Evolutionary conservation across 2,113 vertebrate species (phyloP), one percentile per base, ranked within the genome.

Genomic region (Cyprinodon brontotheroides): DNA sequence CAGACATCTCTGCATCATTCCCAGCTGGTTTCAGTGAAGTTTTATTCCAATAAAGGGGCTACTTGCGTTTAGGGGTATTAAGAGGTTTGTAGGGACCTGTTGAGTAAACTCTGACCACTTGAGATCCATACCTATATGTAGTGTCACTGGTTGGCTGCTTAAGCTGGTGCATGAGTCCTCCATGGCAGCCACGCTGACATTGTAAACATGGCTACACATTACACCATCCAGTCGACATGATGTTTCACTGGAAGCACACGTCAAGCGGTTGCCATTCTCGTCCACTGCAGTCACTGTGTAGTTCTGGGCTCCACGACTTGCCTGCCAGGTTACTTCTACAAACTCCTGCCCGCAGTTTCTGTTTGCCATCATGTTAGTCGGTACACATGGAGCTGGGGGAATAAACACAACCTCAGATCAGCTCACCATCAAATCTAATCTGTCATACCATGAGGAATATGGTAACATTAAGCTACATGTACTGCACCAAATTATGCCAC

Each of bases 371-470:
- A 95, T 74, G 0, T 92, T 74, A 11, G 83, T 88, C 11, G 94
- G 93, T 2, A 83, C 78, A 60, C 94, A 95, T 2, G 94, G 94
- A 6, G 75, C 94, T 95, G 80, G 8, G 0, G 72, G 62, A 61
- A 36, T n/a, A 41, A 3, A n/a, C 74, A 74, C 72, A 75, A 57
- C 5, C 11, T 68, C n/a, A 38, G 11, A 64, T 81, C 59, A 87
- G 47, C 3, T 70, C 22, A 50, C 9, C 0, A n/a, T 47, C 61
- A 60, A 60, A 65, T 5, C 15, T 22, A 2, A 22, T 13, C 11
- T 47, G 11, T 3, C n/a, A 7, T 14, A 66, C 50, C 50, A 57
- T 57, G 50, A 57, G 50, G 50, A 57, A 8, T n/a, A 57, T n/a
- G 20, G 50, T 7, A 1, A 7, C 17, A 57, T 57, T 57, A 2